Evolutionary conservation across 2,888 invertebrate species (phyloP).

Genomic region (Eudemis profundana): DNA sequence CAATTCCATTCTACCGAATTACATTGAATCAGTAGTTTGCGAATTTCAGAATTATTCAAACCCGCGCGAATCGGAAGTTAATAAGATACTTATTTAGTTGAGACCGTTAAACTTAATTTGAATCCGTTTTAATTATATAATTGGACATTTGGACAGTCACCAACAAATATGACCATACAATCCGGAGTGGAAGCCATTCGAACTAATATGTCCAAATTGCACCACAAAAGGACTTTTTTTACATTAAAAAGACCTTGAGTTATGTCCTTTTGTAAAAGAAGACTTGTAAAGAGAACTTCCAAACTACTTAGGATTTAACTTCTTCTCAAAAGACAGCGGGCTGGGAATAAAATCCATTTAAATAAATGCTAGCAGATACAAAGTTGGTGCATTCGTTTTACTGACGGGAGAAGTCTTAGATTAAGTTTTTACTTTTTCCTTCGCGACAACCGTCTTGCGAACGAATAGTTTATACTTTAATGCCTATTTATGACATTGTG

Average conservation of each 20-base stretch:
- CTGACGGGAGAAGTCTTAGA: constrained; percentile 33
- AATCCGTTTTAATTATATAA: constrained; percentile 5
- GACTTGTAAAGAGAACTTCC: constrained; percentile 8
- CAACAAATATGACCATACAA: neutral
- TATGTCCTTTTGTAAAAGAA: neutral
- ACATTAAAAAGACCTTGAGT: neutral
- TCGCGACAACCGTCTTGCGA: neutral
- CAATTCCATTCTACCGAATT: too few species aligned
- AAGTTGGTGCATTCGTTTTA: constrained; percentile 42
- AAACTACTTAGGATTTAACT: constrained; percentile 31
- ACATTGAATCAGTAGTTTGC: neutral
- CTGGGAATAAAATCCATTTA: constrained; percentile 41
- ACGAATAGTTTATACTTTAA: neutral
- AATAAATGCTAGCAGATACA: constrained; percentile 43
- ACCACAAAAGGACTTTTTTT: neutral
- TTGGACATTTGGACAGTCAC: neutral
- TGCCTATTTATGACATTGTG: too few species aligned
- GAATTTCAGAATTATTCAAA: neutral
- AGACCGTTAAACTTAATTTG: neutral
- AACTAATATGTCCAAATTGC: constrained; percentile 11
- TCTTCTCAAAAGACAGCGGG: constrained; percentile 27
- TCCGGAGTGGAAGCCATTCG: constrained; percentile 7
- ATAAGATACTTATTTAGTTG: neutral
- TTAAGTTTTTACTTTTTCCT: constrained; percentile 31
- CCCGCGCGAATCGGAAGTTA: neutral